These are phyloP conservation scores for Eumeta japonica DNA, from an alignment of 1,140 invertebrate species.

Conservation along the genomic window DNA sequence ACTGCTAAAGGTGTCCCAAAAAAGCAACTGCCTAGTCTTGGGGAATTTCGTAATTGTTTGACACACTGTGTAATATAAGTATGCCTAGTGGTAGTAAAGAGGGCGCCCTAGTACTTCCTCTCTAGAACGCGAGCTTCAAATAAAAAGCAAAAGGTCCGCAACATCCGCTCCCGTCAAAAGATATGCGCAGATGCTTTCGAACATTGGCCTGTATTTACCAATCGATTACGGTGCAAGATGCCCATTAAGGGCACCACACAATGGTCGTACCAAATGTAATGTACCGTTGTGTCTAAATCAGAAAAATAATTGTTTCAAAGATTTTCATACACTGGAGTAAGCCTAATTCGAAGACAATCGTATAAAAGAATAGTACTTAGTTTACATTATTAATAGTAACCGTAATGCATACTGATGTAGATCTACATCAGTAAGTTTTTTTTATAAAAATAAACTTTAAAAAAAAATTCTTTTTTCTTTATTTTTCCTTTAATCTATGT, in stretches of 20 bases:
- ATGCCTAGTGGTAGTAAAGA: constrained; percentile 27
- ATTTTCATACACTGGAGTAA: constrained; percentile 20
- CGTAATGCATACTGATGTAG: constrained; percentile 18
- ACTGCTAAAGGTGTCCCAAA: constrained; percentile 21
- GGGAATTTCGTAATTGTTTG: constrained; percentile 29
- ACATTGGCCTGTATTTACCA: constrained; percentile 19
- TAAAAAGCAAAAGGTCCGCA: constrained; percentile 18
- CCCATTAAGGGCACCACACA: constrained; percentile 22
- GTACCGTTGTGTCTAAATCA: constrained; percentile 21
- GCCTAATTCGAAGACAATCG: constrained; percentile 14
- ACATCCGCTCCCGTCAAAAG: constrained; percentile 15
- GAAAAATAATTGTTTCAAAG: constrained; percentile 23
- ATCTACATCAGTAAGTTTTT: constrained; percentile 20
- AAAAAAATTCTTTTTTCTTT: too few relatives aligned
- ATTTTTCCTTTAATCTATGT: constrained; percentile 17
- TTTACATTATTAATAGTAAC: constrained; percentile 15
- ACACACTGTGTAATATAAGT: constrained; percentile 25
- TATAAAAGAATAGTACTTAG: constrained; percentile 14
- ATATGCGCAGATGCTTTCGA: constrained; percentile 15
- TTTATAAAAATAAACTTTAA: too few relatives aligned
- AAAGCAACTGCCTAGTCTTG: constrained; percentile 24
- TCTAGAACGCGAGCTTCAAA: constrained; percentile 14
- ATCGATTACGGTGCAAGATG: constrained; percentile 13
- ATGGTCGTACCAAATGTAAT: constrained; percentile 19
- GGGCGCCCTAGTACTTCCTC: constrained; percentile 21